Base-by-base conservation (phyloP, 2,797 vertebrate species). In the Rhynchonycteris naso region DNA sequence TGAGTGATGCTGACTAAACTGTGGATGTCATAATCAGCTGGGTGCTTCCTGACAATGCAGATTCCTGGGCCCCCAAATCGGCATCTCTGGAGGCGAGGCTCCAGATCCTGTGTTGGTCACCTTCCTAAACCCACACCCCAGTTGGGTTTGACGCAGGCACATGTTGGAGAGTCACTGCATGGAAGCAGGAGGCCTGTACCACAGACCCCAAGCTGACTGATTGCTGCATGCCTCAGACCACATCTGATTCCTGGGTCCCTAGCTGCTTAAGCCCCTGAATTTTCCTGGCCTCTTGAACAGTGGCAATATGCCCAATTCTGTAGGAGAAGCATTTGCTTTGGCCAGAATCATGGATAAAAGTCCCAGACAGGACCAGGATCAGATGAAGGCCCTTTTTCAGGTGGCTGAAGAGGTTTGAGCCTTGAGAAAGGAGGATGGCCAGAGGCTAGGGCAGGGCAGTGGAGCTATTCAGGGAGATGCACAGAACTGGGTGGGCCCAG, bases 141-240 rank as follows among this genome's bases (percentile, higher is more conserved):
- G 24, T 8, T 52, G 66, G 7, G 18, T 56, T 47, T 21, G 56
- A 35, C 2, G 24, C 15, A 21, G 47, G 26, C 30, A 13, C 11
- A 3, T 10, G 7, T n/a, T 28, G 15, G 24, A 82, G 52, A 12
- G 35, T 5, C 26, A 2, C 8, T 21, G 11, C 52, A 5, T 7
- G 33, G 9, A 35, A 43, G 74, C 7, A 19, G 24, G 14, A 4
- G 26, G 15, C 65, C 72, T 59, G 22, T 7, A 47, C 11, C 24
- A 35, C 58, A 33, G 43, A 15, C 11, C 0, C 16, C 7, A 3
- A 10, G 22, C 22, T n/a, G 13, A 38, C 66, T 56, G 69, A 11
- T 0, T 4, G 75, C 13, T 0, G 0, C 7, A 2, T 4, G 2
- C 30, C 26, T 13, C 33, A 19, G 59, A 30, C 9, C 8, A 4